phyloP scores from a whole-genome alignment of 2,797 vertebrate species.

The Sorex maritimensis region DNA sequence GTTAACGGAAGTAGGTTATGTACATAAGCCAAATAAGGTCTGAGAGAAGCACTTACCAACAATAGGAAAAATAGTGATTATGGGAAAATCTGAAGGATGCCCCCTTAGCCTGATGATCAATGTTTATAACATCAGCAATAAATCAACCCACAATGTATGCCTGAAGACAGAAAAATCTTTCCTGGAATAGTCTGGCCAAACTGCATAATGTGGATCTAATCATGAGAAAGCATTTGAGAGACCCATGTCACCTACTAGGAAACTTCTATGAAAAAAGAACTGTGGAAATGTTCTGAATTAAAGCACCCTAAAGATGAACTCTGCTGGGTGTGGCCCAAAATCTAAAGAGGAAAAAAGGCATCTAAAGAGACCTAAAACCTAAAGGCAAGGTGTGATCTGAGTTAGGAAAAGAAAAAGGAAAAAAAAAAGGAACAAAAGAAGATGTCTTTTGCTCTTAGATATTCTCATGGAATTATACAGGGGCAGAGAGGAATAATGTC shows the following conservation, averaged over 20 bases:
- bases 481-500: neutral
- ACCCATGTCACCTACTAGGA: neutral
- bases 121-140: neutral
- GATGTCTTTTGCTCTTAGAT: conserved; percentile 4
- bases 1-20: conserved; percentile 13
- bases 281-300: neutral
- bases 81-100: neutral
- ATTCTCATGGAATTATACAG: neutral
- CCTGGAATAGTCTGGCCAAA: neutral
- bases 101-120: neutral
- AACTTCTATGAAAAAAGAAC: neutral
- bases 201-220: neutral
- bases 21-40: conserved; percentile 4
- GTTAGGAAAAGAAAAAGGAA: neutral
- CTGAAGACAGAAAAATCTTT: no score
- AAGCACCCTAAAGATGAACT: neutral
- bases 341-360: no score
- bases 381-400: neutral
- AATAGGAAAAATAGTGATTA: neutral
- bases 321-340: neutral
- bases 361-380: neutral
- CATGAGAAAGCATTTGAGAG: neutral
- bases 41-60: neutral
- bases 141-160: neutral
- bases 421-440: neutral